These are phyloP conservation scores for Conchocele bisecta DNA, from an alignment of 2,888 invertebrate species.

Conservation along the genomic window DNA sequence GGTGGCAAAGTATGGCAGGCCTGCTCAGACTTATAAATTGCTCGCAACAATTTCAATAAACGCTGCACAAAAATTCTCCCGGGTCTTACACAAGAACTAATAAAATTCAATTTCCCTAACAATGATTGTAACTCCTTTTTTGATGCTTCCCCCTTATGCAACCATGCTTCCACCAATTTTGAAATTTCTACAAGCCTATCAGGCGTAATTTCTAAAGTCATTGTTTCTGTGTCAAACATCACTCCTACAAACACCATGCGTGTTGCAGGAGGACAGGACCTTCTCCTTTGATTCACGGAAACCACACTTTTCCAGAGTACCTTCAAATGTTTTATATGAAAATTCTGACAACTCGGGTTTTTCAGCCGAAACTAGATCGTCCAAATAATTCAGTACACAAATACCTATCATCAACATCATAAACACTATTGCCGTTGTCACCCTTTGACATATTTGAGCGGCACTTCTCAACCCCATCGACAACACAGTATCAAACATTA, in stretches of 20 bases:
- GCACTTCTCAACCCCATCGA: not conserved
- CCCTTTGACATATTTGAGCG: not conserved
- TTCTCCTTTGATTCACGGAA: not conserved
- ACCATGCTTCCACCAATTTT: conserved; percentile 2
- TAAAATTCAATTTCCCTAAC: conserved; percentile 36
- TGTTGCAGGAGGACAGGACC: not conserved
- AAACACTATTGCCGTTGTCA: conserved; percentile 1
- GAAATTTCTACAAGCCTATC: not conserved
- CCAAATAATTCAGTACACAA: not conserved
- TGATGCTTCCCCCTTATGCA: conserved; percentile 5
- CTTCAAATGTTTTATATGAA: not conserved
- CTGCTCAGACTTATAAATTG: not conserved
- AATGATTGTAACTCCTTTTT: conserved; percentile 23
- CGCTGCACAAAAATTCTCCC: conserved; percentile 13
- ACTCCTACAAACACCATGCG: not conserved
- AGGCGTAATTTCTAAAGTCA: not conserved
- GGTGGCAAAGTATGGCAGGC: not conserved
- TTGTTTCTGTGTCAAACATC: conserved; percentile 5
- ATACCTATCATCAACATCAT: not conserved
- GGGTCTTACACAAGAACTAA: conserved; percentile 26
- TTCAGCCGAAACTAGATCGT: not conserved
- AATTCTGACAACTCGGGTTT: not conserved
- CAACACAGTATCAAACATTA: conserved; percentile 1
- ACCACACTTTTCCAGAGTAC: not conserved
- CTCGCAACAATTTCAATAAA: conserved; percentile 14